Evolutionary conservation across 2,113 vertebrate species (phyloP).

Genomic region (Synodontis membranacea): DNA sequence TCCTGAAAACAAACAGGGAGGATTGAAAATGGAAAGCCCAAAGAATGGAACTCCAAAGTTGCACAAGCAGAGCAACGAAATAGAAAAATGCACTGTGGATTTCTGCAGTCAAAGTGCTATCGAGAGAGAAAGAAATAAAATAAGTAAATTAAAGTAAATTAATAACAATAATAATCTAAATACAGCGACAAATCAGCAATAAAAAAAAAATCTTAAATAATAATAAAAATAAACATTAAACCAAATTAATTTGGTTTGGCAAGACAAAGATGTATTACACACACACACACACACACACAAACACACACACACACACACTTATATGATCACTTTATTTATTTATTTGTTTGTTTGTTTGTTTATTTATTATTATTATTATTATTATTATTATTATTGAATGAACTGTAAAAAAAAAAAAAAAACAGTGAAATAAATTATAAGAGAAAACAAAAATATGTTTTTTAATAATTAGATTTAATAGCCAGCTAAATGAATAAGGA

Average conservation of each 20-base stretch:
- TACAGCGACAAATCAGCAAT: no score
- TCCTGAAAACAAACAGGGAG: not conserved
- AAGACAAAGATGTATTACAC: no score
- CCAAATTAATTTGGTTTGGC: no score
- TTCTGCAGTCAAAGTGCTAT: not conserved
- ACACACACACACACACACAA: no score
- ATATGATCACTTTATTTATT: no score
- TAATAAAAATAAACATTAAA: not conserved
- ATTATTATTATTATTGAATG: not conserved
- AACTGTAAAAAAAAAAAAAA: not conserved
- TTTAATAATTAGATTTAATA: not conserved
- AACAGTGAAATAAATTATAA: not conserved
- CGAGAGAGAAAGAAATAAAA: not conserved
- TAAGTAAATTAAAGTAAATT: not conserved
- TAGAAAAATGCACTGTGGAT: not conserved
- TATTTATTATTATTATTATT: not conserved
- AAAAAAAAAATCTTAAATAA: no score
- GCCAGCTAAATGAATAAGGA: not conserved
- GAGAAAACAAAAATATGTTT: not conserved
- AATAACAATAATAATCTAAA: not conserved
- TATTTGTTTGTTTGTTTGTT: not conserved
- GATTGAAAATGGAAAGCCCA: not conserved
- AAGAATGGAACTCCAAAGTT: not conserved
- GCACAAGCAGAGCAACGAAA: not conserved
- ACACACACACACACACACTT: no score